Evolutionary conservation across 2,113 vertebrate species (phyloP).

Genomic region (Panthera uncia): DNA sequence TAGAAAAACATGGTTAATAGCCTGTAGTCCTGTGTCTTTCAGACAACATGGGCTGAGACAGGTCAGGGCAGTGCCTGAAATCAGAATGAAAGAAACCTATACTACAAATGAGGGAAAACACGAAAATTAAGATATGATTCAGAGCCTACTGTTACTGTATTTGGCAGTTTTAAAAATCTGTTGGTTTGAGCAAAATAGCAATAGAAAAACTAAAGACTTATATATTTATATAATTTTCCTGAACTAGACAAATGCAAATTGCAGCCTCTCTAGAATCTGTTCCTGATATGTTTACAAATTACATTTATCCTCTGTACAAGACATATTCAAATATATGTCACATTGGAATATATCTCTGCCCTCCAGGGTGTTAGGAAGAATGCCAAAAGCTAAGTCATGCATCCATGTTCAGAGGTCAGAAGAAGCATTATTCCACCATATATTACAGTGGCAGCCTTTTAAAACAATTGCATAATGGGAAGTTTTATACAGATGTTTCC

Average conservation of each 20-base stretch:
- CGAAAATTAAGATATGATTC: slow-evolving; percentile 27
- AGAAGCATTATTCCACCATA: not conserved
- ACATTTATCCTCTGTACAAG: slow-evolving; percentile 52
- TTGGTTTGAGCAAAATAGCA: slow-evolving; percentile 16
- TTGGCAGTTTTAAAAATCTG: slow-evolving; percentile 16
- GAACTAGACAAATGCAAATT: slow-evolving; percentile 27
- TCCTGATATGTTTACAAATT: slow-evolving; percentile 52
- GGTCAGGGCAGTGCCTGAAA: not conserved
- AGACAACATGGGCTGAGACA: not conserved
- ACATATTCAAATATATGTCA: slow-evolving; percentile 7
- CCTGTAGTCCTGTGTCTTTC: not conserved
- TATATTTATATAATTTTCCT: slow-evolving; percentile 30
- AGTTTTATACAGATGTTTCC: not conserved
- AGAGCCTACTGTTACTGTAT: not conserved
- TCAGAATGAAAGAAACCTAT: not conserved
- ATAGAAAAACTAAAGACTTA: not conserved
- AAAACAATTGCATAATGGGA: slow-evolving; percentile 25
- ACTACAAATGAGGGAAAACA: not conserved
- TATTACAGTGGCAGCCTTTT: not conserved
- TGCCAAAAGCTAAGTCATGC: slow-evolving; percentile 52
- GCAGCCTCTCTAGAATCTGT: not conserved
- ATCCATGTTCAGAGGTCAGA: slow-evolving; percentile 55
- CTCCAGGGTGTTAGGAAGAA: slow-evolving; percentile 45
- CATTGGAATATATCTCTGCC: not conserved
- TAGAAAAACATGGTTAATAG: not conserved